Conservation (phyloP, 2,113 vertebrate species). For the Passer domesticus region DNA sequence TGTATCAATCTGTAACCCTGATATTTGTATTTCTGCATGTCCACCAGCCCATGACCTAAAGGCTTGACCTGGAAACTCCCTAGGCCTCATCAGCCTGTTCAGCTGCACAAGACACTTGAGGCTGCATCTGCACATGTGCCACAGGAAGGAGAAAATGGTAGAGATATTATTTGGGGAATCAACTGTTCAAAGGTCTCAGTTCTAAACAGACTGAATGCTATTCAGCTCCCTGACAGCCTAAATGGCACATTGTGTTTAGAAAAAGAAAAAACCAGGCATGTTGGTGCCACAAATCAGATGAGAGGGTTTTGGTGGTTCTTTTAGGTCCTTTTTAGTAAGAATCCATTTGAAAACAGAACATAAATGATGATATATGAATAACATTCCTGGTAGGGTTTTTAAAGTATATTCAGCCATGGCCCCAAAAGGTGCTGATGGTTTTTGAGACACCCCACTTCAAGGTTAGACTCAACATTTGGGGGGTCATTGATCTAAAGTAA, state of each 20-base stretch:
- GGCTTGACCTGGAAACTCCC: not conserved
- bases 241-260: not conserved
- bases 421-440: not conserved
- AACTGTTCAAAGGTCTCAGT: not conserved
- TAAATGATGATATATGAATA: not conserved
- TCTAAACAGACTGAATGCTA: not conserved
- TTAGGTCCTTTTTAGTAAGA: not conserved
- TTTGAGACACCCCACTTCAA: not conserved
- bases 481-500: not conserved
- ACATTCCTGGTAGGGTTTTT: not conserved
- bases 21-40: not conserved
- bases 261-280: not conserved
- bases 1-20: not conserved
- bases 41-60: not conserved
- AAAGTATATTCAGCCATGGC: not conserved
- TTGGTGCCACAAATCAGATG: not conserved
- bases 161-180: not conserved
- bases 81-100: not conserved
- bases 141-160: not conserved
- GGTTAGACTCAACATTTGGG: not conserved
- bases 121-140: fast-evolving
- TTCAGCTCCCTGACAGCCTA: not conserved
- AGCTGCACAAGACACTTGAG: not conserved
- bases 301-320: not conserved
- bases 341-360: not conserved